Base-by-base conservation (phyloP, 1,140 invertebrate species). In the Dufourea novaeangliae region DNA sequence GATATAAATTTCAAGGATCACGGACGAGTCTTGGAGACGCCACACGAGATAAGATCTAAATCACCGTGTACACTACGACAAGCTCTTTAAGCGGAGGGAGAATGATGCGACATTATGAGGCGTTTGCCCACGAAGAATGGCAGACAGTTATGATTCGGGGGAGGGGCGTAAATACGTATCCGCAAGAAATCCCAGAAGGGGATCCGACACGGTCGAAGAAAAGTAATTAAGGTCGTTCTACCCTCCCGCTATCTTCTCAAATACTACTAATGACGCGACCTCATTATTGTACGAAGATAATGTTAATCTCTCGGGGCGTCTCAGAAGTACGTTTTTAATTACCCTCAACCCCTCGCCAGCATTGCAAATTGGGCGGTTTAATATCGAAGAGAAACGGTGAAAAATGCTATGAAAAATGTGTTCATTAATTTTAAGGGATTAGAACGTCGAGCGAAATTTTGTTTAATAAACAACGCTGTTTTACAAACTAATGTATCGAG, bases 311-410 rank as follows among this genome's bases (percentile, higher is more conserved):
- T n/a, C 10, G 37, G 14, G 17, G 39, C 41, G 25, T 34, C 22
- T 27, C 12, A 12, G 32, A 69, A 69, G 59, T 76, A 39, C 64
- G n/a, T 59, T 69, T 75, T 68, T 75, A 75, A 68, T 59, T 57
- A 59, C 27, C 52, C 14, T 2, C 2, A 12, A 1, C 27, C 1
- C n/a, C 32, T 4, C n/a, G 11, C 2, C 37, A n/a, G n/a, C 2
- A 2, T 0, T 32, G n/a, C 50, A 52, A 39, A 64, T 64, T 27
- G 10, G 14, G 6, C 14, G n/a, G 52, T 10, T n/a, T n/a, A n/a
- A n/a, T n/a, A 46, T 37, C 8, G 17, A 29, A 6, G n/a, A 37
- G n/a, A n/a, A 17, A n/a, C n/a, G 1, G 37, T 37, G 22, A 50
- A 50, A 71, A 71, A 50, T 61, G 12, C 29, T 11, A 22, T 17